Evolutionary conservation across 1,140 invertebrate genomes (phyloP).

Genomic region (Euschistus heros): DNA sequence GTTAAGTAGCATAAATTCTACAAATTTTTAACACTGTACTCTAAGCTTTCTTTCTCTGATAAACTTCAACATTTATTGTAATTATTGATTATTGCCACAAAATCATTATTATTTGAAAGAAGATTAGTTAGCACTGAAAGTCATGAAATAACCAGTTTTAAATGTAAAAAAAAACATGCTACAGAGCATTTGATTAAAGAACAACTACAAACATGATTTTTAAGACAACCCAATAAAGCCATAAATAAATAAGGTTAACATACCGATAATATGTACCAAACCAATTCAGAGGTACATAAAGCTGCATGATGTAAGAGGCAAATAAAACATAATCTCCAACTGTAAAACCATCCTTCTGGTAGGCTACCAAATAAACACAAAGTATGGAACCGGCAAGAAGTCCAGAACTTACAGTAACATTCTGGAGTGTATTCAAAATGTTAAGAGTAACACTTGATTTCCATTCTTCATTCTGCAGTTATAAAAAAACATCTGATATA

Average conservation of each 20-base stretch:
- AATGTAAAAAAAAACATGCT: too few relatives aligned
- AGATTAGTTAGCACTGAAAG: too few relatives aligned
- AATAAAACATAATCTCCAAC: conserved; percentile 94
- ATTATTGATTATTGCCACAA: too few relatives aligned
- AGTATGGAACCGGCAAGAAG: conserved; percentile 76
- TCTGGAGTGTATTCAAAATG: conserved; percentile 81
- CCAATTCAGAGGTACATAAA: conserved; percentile 94
- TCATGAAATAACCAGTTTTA: too few relatives aligned
- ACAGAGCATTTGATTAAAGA: too few relatives aligned
- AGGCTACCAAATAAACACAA: conserved; percentile 70
- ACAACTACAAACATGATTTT: too few relatives aligned
- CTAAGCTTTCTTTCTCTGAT: too few relatives aligned
- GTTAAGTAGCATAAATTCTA: too few relatives aligned
- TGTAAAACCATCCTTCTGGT: conserved; percentile 53
- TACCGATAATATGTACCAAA: conserved; percentile 97
- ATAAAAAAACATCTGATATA: neutral
- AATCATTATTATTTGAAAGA: too few relatives aligned
- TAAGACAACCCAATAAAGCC: too few relatives aligned
- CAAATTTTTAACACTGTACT: too few relatives aligned
- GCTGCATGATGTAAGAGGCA: conserved; percentile 85
- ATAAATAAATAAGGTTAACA: neutral
- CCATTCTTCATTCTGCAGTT: conserved; percentile 67
- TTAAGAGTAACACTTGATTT: conserved; percentile 73
- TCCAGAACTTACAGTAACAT: conserved; percentile 77
- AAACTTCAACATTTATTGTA: too few relatives aligned